These are phyloP conservation scores for Mionectes olivaceus DNA, from an alignment of 2,797 vertebrate genomes.

Conservation along the genomic window DNA sequence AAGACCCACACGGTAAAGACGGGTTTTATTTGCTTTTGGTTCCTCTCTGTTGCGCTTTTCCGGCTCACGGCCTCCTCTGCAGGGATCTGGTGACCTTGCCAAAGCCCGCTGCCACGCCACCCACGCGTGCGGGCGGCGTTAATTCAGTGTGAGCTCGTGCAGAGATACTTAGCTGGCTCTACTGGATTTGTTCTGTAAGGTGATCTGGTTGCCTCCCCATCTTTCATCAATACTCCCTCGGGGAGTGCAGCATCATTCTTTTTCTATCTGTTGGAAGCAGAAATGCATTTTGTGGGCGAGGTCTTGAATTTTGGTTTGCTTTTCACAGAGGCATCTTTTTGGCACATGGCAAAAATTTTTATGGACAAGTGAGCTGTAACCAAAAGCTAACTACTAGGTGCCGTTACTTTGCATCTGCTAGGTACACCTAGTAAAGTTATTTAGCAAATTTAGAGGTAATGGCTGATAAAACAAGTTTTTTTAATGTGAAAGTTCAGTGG, in stretches of 20 bases:
- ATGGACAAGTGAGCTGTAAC: background rate
- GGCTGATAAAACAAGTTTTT: background rate
- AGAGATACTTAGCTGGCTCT: background rate
- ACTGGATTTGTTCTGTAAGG: constrained; percentile 1
- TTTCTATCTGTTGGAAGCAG: background rate
- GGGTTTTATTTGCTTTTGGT: constrained; percentile 18
- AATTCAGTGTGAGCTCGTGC: background rate
- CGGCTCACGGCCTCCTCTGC: background rate
- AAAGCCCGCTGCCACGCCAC: background rate
- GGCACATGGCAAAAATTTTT: background rate
- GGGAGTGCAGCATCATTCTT: background rate
- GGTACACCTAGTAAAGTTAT: background rate
- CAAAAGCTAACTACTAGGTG: background rate
- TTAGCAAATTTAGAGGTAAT: background rate
- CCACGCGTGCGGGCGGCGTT: background rate
- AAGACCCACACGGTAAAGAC: constrained; percentile 88
- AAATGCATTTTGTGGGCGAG: background rate
- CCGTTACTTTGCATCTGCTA: background rate
- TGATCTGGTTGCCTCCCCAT: background rate
- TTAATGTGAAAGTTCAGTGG: background rate
- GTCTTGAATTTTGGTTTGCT: background rate
- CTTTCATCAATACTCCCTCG: background rate
- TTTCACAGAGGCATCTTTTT: background rate
- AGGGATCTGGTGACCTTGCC: background rate
- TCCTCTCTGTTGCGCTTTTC: constrained; percentile 45